phyloP scores from a whole-genome alignment of 2,113 vertebrate genomes.

The Chaetorhynchus papuensis region DNA sequence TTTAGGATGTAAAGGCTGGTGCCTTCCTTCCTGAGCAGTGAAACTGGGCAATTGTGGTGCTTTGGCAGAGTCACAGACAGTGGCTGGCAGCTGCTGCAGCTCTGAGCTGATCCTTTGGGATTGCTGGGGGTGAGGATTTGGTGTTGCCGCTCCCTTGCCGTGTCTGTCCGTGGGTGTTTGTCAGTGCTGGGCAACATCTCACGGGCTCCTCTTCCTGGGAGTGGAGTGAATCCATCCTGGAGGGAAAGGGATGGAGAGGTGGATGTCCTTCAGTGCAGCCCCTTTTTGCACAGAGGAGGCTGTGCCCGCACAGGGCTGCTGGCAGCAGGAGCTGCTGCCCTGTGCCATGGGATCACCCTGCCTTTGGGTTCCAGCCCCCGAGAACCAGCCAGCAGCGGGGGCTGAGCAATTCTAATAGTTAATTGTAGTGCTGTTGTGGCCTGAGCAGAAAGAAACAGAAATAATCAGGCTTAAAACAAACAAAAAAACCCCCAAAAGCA shows the following conservation, averaged over 20 bases:
- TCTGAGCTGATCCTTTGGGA: background rate
- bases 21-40: background rate
- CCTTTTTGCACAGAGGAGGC: background rate
- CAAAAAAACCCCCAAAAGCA: background rate
- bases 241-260: background rate
- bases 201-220: rapidly evolving
- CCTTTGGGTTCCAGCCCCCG: background rate
- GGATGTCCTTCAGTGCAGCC: background rate
- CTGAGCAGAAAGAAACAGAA: background rate
- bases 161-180: background rate
- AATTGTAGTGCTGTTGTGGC: background rate
- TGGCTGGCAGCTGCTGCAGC: background rate
- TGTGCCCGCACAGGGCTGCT: rapidly evolving
- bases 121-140: background rate
- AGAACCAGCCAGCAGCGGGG: background rate
- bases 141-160: rapidly evolving
- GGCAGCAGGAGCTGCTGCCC: background rate
- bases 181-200: rapidly evolving
- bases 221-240: background rate
- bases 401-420: background rate
- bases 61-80: background rate
- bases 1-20: background rate
- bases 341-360: background rate
- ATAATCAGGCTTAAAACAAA: conserved; percentile 34
- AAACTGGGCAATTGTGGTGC: background rate